Percentiles rank a stretch among this genome's conserved stretches.
Evolutionary conservation across 2,888 invertebrate genomes (phyloP).

Genomic region (Argyresthia albistria): DNA sequence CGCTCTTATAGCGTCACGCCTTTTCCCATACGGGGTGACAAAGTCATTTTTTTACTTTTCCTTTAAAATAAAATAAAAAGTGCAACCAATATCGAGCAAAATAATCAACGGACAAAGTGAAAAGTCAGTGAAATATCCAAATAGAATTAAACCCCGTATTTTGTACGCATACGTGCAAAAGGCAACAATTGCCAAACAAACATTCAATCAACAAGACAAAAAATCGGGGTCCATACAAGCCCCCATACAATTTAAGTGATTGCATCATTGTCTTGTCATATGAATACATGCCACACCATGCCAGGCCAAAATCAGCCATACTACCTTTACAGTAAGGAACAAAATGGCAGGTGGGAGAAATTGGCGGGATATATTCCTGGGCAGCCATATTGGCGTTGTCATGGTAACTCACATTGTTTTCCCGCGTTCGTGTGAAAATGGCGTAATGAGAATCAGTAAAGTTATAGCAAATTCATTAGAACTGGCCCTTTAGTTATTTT

Average conservation of each 20-base stretch:
- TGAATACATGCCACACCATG: not conserved
- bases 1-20: no score
- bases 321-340: not conserved
- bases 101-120: no score
- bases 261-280: conserved; percentile 18
- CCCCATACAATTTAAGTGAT: conserved; percentile 13
- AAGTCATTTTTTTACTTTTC: no score
- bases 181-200: not conserved
- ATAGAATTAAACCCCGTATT: no score
- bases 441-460: not conserved
- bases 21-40: no score
- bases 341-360: not conserved
- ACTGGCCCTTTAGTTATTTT: no score
- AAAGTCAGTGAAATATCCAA: no score
- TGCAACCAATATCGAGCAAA: no score
- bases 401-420: conserved; percentile 13
- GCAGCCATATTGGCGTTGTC: conserved; percentile 20
- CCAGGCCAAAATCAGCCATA: not conserved
- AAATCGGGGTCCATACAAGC: not conserved
- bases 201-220: not conserved
- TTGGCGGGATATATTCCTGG: conserved; percentile 1
- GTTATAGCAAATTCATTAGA: no score
- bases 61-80: no score
- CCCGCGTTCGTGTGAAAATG: conserved; percentile 2
- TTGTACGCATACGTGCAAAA: no score